Base-by-base conservation (phyloP, 2,888 invertebrate species). In the Xanthia togata region DNA sequence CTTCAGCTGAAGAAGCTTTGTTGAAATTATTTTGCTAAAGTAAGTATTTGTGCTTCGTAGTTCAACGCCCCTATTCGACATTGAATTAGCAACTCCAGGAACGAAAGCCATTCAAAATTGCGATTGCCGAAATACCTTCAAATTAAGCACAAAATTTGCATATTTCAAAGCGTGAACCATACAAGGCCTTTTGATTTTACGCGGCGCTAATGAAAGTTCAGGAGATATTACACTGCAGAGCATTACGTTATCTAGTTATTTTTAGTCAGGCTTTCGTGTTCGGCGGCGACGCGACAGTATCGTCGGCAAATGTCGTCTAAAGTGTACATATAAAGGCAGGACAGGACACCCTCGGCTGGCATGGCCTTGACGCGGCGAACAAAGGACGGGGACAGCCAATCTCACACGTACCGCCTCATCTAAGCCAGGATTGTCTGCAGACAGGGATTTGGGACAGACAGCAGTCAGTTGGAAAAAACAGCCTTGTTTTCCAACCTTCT, bases 331-430 rank as follows among this genome's bases (percentile, higher is more conserved):
- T 76, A 83, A 79, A 85, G 83, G 86, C 86, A 91, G 88, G 84
- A 85, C 86, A 91, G 88, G 84, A 85, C 83, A 82, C 75, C 73
- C 83, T 80, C 77, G 73, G 80, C 77, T 86, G 86, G 87, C 77
- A 84, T 83, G 92, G 87, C 94, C 94, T 94, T 95, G 93, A 91
- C 82, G 79, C 72, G 60, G 41, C 60, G 88, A 92, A 94, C 94
- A 93, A 93, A 93, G 91, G 87, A 86, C 86, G 91, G 90, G 90
- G 89, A 86, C 75, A 71, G 76, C 76, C 81, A 78, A 87, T 89
- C 88, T 85, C 81, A 85, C 76, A 85, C 83, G 86, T 80, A 82
- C 86, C 88, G 84, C 87, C 90, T 82, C 87, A 82, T 85, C 70
- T 83, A 86, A 83, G 68, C 76, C 69, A 47, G 70, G 84, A 76